phyloP scores from a whole-genome alignment of 2,797 vertebrate genomes.

The Miichthys miiuy region DNA sequence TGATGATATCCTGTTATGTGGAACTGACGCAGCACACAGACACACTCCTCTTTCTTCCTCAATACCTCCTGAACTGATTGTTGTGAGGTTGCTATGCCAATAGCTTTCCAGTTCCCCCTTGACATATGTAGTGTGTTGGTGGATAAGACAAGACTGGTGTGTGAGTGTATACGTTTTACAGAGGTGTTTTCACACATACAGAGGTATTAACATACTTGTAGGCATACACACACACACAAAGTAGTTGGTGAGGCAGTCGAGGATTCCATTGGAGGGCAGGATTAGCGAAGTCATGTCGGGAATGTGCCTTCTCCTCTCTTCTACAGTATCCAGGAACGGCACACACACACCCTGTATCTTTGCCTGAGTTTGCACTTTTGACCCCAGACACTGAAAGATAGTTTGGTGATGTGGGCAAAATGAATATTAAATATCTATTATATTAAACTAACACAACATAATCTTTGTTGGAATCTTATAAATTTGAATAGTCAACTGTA shows the following conservation, averaged over 20 bases:
- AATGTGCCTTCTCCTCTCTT: constrained; percentile 56
- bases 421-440: neutral
- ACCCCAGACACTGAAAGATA: constrained; percentile 15
- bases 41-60: constrained; percentile 3
- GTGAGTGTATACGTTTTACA: neutral
- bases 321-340: constrained; percentile 19
- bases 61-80: constrained; percentile 8
- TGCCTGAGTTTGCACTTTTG: constrained; percentile 36
- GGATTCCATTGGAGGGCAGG: constrained; percentile 42
- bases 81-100: constrained; percentile 54
- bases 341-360: constrained; percentile 2
- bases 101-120: constrained; percentile 22
- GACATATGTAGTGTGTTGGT: constrained; percentile 22
- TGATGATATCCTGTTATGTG: constrained; percentile 21
- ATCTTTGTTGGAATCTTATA: neutral
- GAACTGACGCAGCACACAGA: neutral
- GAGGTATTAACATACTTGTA: neutral
- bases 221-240: constrained; percentile 29
- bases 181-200: constrained; percentile 23
- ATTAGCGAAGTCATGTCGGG: constrained; percentile 56
- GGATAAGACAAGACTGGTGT: constrained; percentile 6
- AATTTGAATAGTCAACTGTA: neutral
- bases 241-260: constrained; percentile 21
- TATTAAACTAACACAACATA: neutral
- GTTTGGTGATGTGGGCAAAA: neutral